Evolutionary conservation across 2,888 invertebrate species (phyloP).

Genomic region (Eupithecia abbreviata): DNA sequence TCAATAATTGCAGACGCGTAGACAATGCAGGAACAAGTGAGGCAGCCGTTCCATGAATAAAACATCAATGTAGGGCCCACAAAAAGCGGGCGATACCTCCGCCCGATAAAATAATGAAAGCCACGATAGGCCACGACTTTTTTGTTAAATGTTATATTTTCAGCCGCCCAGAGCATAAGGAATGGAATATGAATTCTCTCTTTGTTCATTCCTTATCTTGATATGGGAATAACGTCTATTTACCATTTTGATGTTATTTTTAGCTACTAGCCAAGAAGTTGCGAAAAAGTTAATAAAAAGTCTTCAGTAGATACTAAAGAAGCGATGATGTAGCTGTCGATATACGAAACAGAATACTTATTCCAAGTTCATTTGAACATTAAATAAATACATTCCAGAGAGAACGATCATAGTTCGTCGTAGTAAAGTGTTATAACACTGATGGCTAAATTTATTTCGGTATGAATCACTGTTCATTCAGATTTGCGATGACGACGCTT

Average conservation of each 20-base stretch:
- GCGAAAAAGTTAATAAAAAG: not conserved
- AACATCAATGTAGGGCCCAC: slow-evolving; percentile 56
- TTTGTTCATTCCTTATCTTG: slow-evolving; percentile 52
- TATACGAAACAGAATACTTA: not conserved
- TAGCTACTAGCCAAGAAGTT: not conserved
- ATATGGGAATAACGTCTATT: slow-evolving; percentile 53
- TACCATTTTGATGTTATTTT: slow-evolving; percentile 29
- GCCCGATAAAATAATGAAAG: slow-evolving; percentile 56
- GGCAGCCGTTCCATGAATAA: slow-evolving; percentile 71
- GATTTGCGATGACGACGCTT: slow-evolving; percentile 67
- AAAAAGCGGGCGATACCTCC: slow-evolving; percentile 64
- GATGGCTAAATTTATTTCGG: slow-evolving; percentile 68
- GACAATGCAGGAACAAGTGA: slow-evolving; percentile 79
- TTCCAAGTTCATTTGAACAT: not conserved
- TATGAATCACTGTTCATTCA: slow-evolving; percentile 76
- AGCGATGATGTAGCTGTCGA: not conserved
- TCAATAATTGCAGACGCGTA: slow-evolving; percentile 78
- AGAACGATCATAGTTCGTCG: slow-evolving; percentile 67
- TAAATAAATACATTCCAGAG: slow-evolving; percentile 27
- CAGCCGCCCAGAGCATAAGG: slow-evolving; percentile 58
- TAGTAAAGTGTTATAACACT: slow-evolving; percentile 71
- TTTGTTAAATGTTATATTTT: slow-evolving; percentile 61
- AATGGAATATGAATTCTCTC: slow-evolving; percentile 51
- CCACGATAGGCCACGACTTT: slow-evolving; percentile 62
- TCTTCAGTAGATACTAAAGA: not conserved